These are phyloP conservation scores for Agrochola lychnidis DNA, from an alignment of 2,888 invertebrate species.

Conservation along the genomic window DNA sequence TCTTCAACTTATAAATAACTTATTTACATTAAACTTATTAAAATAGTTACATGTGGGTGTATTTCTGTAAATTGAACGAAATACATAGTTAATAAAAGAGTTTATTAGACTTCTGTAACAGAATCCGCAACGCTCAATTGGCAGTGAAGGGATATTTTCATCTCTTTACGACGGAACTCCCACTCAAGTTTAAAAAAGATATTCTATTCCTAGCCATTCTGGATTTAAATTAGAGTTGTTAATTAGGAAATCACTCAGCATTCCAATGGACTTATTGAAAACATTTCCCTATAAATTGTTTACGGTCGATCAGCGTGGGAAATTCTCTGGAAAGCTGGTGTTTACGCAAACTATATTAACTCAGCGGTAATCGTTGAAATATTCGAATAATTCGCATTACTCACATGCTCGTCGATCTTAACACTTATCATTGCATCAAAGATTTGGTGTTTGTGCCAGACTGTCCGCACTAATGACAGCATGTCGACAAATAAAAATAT, in stretches of 20 bases:
- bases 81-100: slow-evolving; percentile 20
- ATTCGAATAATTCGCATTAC: slow-evolving; percentile 71
- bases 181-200: slow-evolving; percentile 49
- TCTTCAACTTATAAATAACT: background rate
- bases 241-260: slow-evolving; percentile 36
- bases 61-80: slow-evolving; percentile 2
- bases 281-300: slow-evolving; percentile 57
- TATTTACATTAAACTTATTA: slow-evolving; percentile 20
- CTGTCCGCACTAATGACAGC: slow-evolving; percentile 16
- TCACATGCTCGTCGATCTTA: slow-evolving; percentile 61
- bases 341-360: slow-evolving; percentile 71
- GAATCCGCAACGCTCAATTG: slow-evolving; percentile 25
- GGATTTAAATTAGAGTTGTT: slow-evolving; percentile 38
- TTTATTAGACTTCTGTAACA: slow-evolving; percentile 39
- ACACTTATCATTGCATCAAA: slow-evolving; percentile 57
- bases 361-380: slow-evolving; percentile 69
- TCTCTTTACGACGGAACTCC: slow-evolving; percentile 44
- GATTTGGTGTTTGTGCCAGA: slow-evolving; percentile 49
- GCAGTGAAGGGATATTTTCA: slow-evolving; percentile 32
- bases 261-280: slow-evolving; percentile 46
- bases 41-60: slow-evolving; percentile 15
- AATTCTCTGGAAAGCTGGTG: slow-evolving; percentile 63
- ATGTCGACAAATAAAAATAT: slow-evolving; percentile 38
- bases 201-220: slow-evolving; percentile 35
- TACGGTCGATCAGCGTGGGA: slow-evolving; percentile 61